Conservation (phyloP, 2,888 invertebrate genomes). For the Macrosiphum euphorbiae region DNA sequence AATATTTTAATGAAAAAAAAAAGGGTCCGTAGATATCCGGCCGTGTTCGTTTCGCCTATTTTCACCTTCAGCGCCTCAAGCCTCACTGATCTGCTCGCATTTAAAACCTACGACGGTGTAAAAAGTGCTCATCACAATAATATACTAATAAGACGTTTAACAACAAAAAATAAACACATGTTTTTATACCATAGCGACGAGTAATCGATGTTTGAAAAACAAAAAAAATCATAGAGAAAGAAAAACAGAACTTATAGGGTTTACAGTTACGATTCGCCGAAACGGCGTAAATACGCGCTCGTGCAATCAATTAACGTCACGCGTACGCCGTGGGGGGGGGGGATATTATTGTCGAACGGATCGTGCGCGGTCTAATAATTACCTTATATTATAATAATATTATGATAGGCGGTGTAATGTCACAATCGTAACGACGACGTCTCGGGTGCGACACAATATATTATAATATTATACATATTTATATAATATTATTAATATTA, state of each 20-base stretch:
- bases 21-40: neutral
- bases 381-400: neutral
- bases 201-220: neutral
- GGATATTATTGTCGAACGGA: neutral
- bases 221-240: neutral
- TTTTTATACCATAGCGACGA: neutral
- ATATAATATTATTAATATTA: neutral
- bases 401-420: neutral
- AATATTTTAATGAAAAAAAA: neutral
- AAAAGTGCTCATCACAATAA: neutral
- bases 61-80: neutral
- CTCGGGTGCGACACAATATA: neutral
- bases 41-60: neutral
- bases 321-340: neutral
- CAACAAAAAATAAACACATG: neutral
- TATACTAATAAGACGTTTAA: neutral
- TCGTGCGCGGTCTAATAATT: neutral
- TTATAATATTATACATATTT: neutral
- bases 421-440: neutral
- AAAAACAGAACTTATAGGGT: neutral
- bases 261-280: neutral
- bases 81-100: neutral
- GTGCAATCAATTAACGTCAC: constrained; percentile 17
- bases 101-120: no score
- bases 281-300: neutral